These are phyloP conservation scores for Oreochromis aureus DNA, from an alignment of 2,113 vertebrate species.

Conservation along the genomic window DNA sequence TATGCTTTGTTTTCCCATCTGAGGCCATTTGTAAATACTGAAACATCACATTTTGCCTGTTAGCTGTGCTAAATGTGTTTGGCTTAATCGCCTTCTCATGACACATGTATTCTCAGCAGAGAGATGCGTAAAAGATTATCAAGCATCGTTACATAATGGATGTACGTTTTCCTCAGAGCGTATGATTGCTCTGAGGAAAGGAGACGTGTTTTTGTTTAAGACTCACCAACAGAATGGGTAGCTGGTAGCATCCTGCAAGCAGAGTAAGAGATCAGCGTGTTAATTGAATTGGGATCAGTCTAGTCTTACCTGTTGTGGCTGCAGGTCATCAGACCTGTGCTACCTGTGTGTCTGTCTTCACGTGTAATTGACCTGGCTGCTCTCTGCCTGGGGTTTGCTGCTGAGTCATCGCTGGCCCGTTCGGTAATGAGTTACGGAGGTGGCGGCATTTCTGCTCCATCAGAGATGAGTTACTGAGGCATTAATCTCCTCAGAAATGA, in stretches of 20 bases:
- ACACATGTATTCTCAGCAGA: neutral
- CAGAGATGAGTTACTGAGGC: constrained; percentile 32
- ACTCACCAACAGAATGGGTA: neutral
- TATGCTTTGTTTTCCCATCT: neutral
- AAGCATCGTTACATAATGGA: neutral
- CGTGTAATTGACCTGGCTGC: constrained; percentile 22
- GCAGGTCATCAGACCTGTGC: constrained; percentile 16
- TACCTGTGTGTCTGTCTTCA: neutral
- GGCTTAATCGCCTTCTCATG: neutral
- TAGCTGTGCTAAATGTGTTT: neutral
- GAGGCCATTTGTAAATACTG: neutral
- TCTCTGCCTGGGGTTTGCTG: constrained; percentile 11
- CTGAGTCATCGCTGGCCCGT: constrained; percentile 39
- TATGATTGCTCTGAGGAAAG: neutral
- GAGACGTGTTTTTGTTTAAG: neutral
- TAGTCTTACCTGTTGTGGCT: constrained; percentile 17
- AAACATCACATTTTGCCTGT: neutral
- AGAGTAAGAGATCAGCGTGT: constrained; percentile 15
- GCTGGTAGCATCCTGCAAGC: neutral
- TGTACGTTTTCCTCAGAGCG: neutral
- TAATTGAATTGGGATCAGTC: neutral
- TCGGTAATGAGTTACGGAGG: constrained; percentile 26
- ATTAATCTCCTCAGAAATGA: constrained; percentile 45
- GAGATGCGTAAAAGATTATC: neutral
- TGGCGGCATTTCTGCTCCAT: constrained; percentile 6